Evolutionary conservation across 2,113 vertebrate species (phyloP), one percentile per base, ranked within the genome.

Genomic region (Tenrec ecaudatus): DNA sequence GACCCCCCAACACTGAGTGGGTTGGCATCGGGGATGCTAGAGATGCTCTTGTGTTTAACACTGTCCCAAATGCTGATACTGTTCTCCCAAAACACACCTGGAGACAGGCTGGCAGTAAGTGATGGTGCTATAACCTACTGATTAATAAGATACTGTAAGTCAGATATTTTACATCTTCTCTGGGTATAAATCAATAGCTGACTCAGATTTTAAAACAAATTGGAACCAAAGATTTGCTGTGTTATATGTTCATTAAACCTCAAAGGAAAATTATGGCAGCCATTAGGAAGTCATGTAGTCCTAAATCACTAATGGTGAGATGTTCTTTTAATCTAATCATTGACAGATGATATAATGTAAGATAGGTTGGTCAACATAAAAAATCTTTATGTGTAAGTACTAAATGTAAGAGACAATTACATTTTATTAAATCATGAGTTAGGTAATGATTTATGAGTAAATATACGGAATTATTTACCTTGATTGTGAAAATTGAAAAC

Each of bases 121-220:
- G 78, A 69, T 89, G 57, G 27, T 60, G 33, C 58, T 12, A 4
- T 33, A 43, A 86, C 7, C 73, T 31, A 83, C 31, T 76, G 16
- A 9, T 31, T 53, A 47, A 47, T 78, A 82, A 91, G 82, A 89
- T 85, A 53, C 38, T 43, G 5, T 53, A 73, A 15, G 36, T 89
- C 8, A 86, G 53, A n/a, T 82, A 83, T n/a, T 79, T 93, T 40
- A 93, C 47, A 82, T 66, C 69, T 90, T 93, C 77, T 82, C 29
- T 78, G 25, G 14, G 36, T 36, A 27, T 78, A 71, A 36, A 86
- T 86, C 33, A 92, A 33, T 43, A 47, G 60, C 14, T 1, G 66
- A 20, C 66, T 90, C 64, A 68, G 3, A 43, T 82, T 64, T 92
- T 92, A 82, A 86, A 81, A 86, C 73, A 80, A 80, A 75, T 86